Percentiles rank a stretch among this genome's conserved stretches.
phyloP scores from a whole-genome alignment of 2,888 invertebrate genomes.

The Harpalus rubripes region DNA sequence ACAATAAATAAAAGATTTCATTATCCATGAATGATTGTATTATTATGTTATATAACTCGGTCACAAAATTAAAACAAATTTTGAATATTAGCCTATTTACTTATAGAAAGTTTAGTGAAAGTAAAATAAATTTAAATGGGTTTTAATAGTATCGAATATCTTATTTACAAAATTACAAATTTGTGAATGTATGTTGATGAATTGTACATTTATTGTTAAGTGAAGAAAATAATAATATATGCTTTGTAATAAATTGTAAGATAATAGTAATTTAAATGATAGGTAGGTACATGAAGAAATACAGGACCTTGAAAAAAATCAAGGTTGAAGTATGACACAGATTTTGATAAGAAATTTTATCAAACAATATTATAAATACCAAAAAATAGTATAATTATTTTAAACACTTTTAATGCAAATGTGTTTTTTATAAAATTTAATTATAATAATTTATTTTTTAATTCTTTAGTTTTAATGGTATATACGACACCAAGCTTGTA shows the following conservation, averaged over 20 bases:
- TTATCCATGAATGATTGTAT: background rate
- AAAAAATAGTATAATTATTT: no score
- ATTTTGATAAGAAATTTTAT: background rate
- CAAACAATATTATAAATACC: no score
- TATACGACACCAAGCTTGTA: no score
- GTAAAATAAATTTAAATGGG: background rate
- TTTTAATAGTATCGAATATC: background rate
- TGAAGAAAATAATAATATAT: background rate
- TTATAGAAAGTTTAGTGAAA: conserved; percentile 1
- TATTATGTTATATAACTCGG: background rate
- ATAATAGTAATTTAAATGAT: background rate
- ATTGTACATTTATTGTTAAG: background rate
- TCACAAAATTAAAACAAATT: background rate
- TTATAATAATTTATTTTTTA: no score
- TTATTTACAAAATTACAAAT: background rate
- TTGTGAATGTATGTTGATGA: background rate
- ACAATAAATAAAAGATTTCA: background rate
- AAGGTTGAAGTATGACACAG: background rate
- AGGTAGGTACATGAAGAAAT: background rate
- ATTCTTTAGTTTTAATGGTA: no score
- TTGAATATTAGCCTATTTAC: background rate
- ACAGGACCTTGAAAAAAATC: background rate
- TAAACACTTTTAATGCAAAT: no score
- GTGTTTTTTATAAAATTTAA: no score
- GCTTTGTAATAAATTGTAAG: background rate